Conservation (phyloP, 2,113 vertebrate genomes). For the Myrmecophaga tridactyla region DNA sequence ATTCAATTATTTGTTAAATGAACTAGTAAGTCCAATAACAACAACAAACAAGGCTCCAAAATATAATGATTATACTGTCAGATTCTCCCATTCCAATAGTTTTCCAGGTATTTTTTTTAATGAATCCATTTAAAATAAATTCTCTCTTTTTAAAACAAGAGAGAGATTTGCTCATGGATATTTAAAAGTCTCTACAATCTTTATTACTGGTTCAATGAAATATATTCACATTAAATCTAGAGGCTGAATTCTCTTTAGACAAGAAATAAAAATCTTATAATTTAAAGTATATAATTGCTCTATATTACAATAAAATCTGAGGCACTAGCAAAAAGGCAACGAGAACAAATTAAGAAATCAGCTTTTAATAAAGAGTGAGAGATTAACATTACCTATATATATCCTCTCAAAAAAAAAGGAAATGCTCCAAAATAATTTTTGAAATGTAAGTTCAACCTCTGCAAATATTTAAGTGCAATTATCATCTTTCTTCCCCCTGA, state of each 20-base stretch:
- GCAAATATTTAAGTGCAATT: neutral
- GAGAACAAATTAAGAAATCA: constrained; percentile 31
- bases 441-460: constrained; percentile 27
- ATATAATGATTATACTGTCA: neutral
- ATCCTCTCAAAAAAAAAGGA: neutral
- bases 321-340: neutral
- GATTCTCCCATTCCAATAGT: neutral
- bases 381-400: neutral
- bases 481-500: neutral
- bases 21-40: neutral
- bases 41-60: neutral
- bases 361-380: neutral
- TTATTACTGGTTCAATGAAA: constrained; percentile 36
- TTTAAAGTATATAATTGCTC: constrained; percentile 24
- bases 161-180: neutral
- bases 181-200: neutral
- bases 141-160: neutral
- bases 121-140: constrained; percentile 45
- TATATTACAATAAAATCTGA: neutral
- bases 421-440: neutral
- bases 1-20: constrained; percentile 16
- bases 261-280: constrained; percentile 30
- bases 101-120: neutral
- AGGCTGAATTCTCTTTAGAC: constrained; percentile 13
- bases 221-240: constrained; percentile 28